Evolutionary conservation across 2,113 vertebrate genomes (phyloP).

Genomic region (Mastomys coucha): DNA sequence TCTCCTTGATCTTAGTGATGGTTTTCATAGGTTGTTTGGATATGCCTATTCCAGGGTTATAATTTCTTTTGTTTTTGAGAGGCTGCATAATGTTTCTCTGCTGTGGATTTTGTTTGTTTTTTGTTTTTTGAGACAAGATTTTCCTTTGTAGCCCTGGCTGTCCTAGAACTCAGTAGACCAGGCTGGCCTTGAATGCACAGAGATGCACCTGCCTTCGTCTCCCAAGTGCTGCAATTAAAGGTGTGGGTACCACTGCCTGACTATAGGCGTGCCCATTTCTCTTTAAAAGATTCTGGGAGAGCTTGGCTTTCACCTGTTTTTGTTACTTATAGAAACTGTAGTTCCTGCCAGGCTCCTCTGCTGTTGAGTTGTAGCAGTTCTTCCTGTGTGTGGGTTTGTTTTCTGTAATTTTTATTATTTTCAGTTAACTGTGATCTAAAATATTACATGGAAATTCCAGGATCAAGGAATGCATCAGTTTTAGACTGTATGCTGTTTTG

Average conservation of each 20-base stretch:
- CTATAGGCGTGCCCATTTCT: background rate
- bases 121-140: background rate
- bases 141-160: background rate
- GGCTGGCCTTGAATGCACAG: background rate
- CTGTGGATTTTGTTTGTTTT: background rate
- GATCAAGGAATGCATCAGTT: background rate
- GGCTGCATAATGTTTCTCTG: background rate
- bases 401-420: background rate
- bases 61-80: conserved; percentile 51
- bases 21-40: conserved; percentile 25
- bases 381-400: background rate
- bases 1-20: background rate
- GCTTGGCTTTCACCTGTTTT: conserved; percentile 44
- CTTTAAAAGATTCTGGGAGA: conserved; percentile 9
- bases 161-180: background rate
- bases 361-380: background rate
- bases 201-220: background rate
- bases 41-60: background rate
- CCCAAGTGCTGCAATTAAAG: background rate
- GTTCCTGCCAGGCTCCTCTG: background rate
- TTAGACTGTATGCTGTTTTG: background rate
- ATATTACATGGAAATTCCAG: background rate
- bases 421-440: background rate
- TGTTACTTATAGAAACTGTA: conserved; percentile 1
- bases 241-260: background rate